phyloP scores from a whole-genome alignment of 2,797 vertebrate genomes.

The Poeciliopsis gracilis region DNA sequence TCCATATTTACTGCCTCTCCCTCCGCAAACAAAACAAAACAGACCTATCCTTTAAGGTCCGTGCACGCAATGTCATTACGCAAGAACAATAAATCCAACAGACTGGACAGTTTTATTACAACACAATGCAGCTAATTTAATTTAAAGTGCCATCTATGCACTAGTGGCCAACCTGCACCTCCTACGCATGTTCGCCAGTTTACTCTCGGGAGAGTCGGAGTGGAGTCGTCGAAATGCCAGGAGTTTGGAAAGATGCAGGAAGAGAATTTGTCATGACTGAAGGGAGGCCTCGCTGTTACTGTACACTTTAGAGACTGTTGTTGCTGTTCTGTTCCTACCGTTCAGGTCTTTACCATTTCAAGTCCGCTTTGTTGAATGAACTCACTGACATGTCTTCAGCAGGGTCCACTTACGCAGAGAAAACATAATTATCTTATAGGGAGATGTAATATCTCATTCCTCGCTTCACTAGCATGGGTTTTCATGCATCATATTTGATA shows the following conservation, averaged over 20 bases:
- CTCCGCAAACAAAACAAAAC: neutral
- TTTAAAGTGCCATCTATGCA: constrained; percentile 55
- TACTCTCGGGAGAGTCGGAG: constrained; percentile 21
- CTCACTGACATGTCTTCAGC: neutral
- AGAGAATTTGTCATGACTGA: constrained; percentile 35
- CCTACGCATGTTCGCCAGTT: constrained; percentile 42
- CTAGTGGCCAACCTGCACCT: constrained; percentile 35
- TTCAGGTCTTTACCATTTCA: constrained; percentile 1
- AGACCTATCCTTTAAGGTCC: constrained; percentile 41
- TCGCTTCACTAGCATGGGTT: neutral
- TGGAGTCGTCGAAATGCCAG: constrained; percentile 20
- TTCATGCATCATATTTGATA: neutral
- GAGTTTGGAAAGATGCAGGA: constrained; percentile 17
- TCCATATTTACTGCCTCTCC: constrained; percentile 1
- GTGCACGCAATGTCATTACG: constrained; percentile 39
- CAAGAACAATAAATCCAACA: constrained; percentile 51
- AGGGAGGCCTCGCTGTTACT: neutral
- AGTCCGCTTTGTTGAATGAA: neutral
- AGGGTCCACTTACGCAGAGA: neutral
- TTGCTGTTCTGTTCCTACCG: neutral
- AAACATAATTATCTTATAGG: neutral
- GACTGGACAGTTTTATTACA: constrained; percentile 55
- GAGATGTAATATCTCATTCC: neutral
- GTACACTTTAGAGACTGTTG: neutral
- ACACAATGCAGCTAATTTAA: constrained; percentile 53